These are phyloP conservation scores for Heliconius ethilla DNA, from an alignment of 2,888 invertebrate species.

Conservation along the genomic window DNA sequence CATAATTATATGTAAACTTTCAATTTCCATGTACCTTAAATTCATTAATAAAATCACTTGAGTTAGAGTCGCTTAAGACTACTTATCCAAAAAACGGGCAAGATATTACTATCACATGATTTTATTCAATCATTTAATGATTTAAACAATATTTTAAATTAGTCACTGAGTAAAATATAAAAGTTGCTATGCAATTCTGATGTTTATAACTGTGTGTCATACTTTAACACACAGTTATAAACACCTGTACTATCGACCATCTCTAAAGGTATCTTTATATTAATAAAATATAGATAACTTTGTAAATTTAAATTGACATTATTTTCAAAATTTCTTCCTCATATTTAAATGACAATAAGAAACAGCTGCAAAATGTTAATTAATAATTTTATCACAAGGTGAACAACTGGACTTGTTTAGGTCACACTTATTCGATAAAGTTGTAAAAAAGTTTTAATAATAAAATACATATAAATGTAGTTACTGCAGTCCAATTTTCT, in stretches of 20 bases:
- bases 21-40: not conserved
- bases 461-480: too few relatives aligned
- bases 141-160: not conserved
- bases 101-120: slow-evolving; percentile 2
- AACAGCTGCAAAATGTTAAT: not conserved
- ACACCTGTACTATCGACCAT: not conserved
- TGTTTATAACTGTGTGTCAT: not conserved
- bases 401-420: not conserved
- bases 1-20: not conserved
- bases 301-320: not conserved
- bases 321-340: not conserved
- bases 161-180: not conserved
- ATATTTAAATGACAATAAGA: not conserved
- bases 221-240: not conserved
- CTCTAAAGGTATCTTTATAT: not conserved
- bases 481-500: not conserved
- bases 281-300: not conserved
- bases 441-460: too few relatives aligned
- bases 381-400: slow-evolving; percentile 8
- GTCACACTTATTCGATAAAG: not conserved
- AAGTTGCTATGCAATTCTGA: not conserved
- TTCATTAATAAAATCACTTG: not conserved
- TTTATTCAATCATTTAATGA: slow-evolving; percentile 1
- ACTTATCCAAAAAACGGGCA: not conserved
- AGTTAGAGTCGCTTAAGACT: not conserved